Evolutionary conservation across 2,888 invertebrate genomes (phyloP).

Genomic region (Brenthis ino): DNA sequence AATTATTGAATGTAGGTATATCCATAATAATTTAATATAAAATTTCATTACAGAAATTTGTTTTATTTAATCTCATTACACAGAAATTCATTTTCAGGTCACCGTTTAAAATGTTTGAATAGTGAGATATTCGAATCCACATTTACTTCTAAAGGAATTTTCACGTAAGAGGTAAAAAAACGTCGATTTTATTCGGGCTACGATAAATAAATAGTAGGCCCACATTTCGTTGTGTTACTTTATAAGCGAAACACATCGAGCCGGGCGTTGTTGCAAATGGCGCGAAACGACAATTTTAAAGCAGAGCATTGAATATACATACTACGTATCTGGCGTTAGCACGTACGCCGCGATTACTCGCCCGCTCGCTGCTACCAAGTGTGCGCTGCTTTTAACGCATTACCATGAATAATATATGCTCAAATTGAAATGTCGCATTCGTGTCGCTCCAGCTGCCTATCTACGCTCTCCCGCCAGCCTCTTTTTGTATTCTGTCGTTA

Average conservation of each 20-base stretch:
- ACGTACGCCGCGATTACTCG: slow-evolving; percentile 76
- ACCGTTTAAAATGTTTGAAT: slow-evolving; percentile 4
- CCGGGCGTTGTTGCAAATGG: slow-evolving; percentile 70
- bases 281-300: slow-evolving; percentile 79
- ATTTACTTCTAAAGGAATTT: slow-evolving; percentile 45
- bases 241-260: slow-evolving; percentile 72
- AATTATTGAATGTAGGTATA: neutral
- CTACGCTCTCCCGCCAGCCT: slow-evolving; percentile 57
- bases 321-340: slow-evolving; percentile 66
- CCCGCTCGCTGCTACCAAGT: slow-evolving; percentile 64
- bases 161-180: slow-evolving; percentile 55
- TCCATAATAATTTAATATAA: neutral
- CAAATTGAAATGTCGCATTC: slow-evolving; percentile 82
- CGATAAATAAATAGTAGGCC: slow-evolving; percentile 64
- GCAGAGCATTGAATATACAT: slow-evolving; percentile 76
- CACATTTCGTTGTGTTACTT: slow-evolving; percentile 70
- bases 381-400: slow-evolving; percentile 80
- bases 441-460: slow-evolving; percentile 73
- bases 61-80: slow-evolving; percentile 6
- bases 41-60: neutral
- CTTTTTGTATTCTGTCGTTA: slow-evolving; percentile 66
- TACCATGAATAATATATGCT: slow-evolving; percentile 82
- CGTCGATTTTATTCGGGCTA: slow-evolving; percentile 54
- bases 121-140: slow-evolving; percentile 38
- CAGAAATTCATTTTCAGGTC: neutral